Evolutionary conservation across 2,888 invertebrate genomes (phyloP).

Genomic region (Melieria omissa): DNA sequence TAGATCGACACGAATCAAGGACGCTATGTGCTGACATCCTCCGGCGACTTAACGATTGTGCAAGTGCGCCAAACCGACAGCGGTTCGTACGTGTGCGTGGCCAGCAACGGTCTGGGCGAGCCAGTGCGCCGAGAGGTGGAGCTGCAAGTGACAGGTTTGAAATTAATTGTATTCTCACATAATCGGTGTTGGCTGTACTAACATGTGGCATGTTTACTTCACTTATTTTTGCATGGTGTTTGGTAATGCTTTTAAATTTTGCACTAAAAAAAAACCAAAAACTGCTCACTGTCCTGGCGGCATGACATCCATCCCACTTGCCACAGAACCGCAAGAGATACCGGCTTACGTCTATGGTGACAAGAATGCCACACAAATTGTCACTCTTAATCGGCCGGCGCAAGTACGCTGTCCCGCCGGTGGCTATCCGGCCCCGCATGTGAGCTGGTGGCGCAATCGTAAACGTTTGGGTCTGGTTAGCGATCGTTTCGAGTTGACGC

Average conservation of each 20-base stretch:
- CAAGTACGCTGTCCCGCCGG: conserved; percentile 82
- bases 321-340: conserved; percentile 51
- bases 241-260: not conserved
- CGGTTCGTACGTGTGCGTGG: conserved; percentile 87
- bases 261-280: conserved; percentile 8
- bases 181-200: conserved; percentile 51
- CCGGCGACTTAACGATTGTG: conserved; percentile 85
- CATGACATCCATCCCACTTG: conserved; percentile 12
- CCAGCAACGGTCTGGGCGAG: conserved; percentile 80
- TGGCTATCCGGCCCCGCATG: conserved; percentile 82
- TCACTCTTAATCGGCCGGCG: conserved; percentile 77
- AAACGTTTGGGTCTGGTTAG: conserved; percentile 77
- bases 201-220: conserved; percentile 44
- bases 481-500: conserved; percentile 71
- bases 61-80: conserved; percentile 82
- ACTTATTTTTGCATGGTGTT: conserved; percentile 17
- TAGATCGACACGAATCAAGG: conserved; percentile 81
- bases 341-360: conserved; percentile 77
- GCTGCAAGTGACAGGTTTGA: conserved; percentile 80
- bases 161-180: not conserved
- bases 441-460: conserved; percentile 87
- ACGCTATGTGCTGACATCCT: conserved; percentile 76
- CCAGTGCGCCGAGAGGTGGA: conserved; percentile 76
- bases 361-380: conserved; percentile 73
- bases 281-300: conserved; percentile 6